A percentile compares a stretch with the other conserved stretches of the same genome.
phyloP scores from a whole-genome alignment of 1,140 invertebrate species.

The Anastrepha ludens region DNA sequence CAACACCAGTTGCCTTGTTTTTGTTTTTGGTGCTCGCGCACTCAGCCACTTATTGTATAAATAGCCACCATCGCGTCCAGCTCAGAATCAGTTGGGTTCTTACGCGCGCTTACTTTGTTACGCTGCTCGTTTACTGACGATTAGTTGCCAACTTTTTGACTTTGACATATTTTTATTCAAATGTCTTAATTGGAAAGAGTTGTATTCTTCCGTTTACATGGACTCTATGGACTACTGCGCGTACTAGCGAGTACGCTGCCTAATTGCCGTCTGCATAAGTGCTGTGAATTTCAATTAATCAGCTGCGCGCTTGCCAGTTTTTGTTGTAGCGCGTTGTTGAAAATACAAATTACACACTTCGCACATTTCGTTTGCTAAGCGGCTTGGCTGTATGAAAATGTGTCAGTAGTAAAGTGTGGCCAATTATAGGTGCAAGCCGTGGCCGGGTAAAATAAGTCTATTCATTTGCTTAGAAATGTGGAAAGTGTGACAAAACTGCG shows the following conservation, averaged over 20 bases:
- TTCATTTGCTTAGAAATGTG: constrained; percentile 14
- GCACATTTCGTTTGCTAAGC: neutral
- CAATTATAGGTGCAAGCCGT: constrained; percentile 21
- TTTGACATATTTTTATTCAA: neutral
- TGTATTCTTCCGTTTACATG: neutral
- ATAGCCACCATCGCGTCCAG: constrained; percentile 64
- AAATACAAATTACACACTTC: constrained; percentile 26
- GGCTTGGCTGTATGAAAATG: neutral
- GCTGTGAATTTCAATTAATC: constrained; percentile 47
- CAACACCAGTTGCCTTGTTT: constrained; percentile 57
- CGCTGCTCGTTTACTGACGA: constrained; percentile 59
- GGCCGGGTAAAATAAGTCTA: neutral
- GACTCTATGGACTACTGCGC: neutral
- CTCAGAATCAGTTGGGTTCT: constrained; percentile 65
- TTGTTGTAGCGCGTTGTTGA: constrained; percentile 23
- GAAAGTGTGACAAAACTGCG: constrained; percentile 33
- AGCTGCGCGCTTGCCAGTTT: neutral
- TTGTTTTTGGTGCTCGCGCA: constrained; percentile 50
- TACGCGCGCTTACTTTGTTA: constrained; percentile 61
- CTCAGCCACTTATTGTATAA: constrained; percentile 63
- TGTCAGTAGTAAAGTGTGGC: constrained; percentile 26
- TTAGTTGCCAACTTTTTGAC: neutral
- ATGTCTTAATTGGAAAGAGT: neutral
- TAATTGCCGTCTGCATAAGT: constrained; percentile 14
- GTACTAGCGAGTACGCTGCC: neutral